phyloP scores from a whole-genome alignment of 2,888 invertebrate genomes.

The Nudaria mundana region DNA sequence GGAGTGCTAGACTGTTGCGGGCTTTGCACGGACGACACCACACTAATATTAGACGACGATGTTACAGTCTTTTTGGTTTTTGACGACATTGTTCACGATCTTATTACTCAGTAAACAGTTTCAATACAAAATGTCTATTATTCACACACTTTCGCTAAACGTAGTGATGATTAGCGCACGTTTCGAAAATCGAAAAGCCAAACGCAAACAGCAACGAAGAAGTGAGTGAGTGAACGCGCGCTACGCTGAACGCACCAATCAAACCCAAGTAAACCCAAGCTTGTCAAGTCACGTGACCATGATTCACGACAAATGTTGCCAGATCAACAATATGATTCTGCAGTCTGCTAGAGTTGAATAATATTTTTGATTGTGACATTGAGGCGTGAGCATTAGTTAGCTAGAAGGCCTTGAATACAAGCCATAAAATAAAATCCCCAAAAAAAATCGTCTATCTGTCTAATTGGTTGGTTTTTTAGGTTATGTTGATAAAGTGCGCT shows the following conservation, averaged over 20 bases:
- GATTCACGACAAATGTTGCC: conserved; percentile 64
- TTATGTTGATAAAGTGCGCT: too few relatives aligned
- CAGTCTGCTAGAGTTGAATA: too few relatives aligned
- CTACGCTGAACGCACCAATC: conserved; percentile 54
- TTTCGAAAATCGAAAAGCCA: conserved; percentile 24
- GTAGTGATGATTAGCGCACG: conserved; percentile 40
- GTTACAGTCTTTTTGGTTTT: conserved; percentile 82
- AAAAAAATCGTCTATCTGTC: too few relatives aligned
- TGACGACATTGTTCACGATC: conserved; percentile 65
- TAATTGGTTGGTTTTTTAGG: too few relatives aligned
- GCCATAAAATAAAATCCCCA: too few relatives aligned
- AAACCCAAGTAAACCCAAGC: conserved; percentile 62
- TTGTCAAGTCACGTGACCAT: conserved; percentile 68
- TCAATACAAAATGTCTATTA: conserved; percentile 36
- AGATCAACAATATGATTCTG: conserved; percentile 8
- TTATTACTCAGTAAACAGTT: conserved; percentile 61
- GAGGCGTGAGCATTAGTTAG: too few relatives aligned
- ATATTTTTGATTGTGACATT: too few relatives aligned
- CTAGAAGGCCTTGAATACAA: too few relatives aligned
- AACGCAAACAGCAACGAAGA: too few relatives aligned
- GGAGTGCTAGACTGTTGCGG: conserved; percentile 78
- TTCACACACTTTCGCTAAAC: conserved; percentile 50
- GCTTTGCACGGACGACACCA: conserved; percentile 81
- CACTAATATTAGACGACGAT: conserved; percentile 74
- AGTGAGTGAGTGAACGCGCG: too few relatives aligned